Evolutionary conservation across 2,888 invertebrate genomes (phyloP), one percentile per base, ranked within the genome.

Genomic region (Cantharis nigra): DNA sequence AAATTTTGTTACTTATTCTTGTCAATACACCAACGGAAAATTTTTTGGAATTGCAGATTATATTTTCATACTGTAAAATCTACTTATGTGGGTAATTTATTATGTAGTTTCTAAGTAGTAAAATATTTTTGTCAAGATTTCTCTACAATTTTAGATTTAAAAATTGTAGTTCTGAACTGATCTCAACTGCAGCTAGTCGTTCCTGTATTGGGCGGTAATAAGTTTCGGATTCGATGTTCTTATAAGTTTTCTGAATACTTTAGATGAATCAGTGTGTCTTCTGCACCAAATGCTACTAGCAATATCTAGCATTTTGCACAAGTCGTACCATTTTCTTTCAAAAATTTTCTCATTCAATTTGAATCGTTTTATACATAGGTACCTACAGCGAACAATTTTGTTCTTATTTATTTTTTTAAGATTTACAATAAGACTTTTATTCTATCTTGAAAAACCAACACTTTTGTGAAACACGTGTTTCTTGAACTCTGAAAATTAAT

Each of bases 251-350:
- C 71, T 33, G 74, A 67, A 71, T 64, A 71, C 64, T 77, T 28
- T 71, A 71, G 70, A 49, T 49, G 49, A 49, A 75, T 70, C 30
- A 72, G 64, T 70, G 75, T 75, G 72, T 78, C 78, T 75, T 72
- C 33, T 71, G 77, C 71, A 64, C 80, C 80, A 79, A 76, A 78
- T 79, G 80, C 76, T 80, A 74, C 80, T 76, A 76, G 76, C 73
- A 78, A 76, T 80, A 80, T 80, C 71, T 76, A 80, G 79, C 76
- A 74, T 69, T 70, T 76, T 72, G 76, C 76, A 74, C 79, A 75
- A 80, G 77, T 78, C 76, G 75, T 74, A 63, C 73, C 74, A 76
- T 67, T 64, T 72, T 74, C 75, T 79, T 79, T 79, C 74, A 74
- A 79, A n/a, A 78, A 80, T 79, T 80, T 79, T 80, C 79, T 76